phyloP scores from a whole-genome alignment of 2,888 invertebrate genomes.

The Drosophila cracens region DNA sequence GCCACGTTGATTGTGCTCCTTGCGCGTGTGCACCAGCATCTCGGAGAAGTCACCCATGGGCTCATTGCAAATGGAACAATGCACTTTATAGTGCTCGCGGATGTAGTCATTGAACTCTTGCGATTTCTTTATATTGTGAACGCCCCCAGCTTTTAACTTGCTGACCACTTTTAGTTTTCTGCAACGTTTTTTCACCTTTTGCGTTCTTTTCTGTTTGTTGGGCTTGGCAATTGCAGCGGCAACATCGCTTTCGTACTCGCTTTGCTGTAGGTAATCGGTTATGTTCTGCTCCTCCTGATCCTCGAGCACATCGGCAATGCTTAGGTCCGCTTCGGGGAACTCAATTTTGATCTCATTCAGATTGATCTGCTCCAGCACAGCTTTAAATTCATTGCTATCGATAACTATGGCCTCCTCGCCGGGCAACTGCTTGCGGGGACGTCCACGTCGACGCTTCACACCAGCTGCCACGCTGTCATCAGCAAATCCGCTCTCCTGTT shows the following conservation, averaged over 20 bases:
- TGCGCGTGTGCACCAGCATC: conserved; percentile 70
- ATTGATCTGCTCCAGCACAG: conserved; percentile 64
- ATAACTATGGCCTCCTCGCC: conserved; percentile 29
- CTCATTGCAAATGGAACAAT: conserved; percentile 76
- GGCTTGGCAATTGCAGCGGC: not conserved
- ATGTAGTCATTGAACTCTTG: conserved; percentile 78
- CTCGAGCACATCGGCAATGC: conserved; percentile 64
- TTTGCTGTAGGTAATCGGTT: conserved; percentile 33
- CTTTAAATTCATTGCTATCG: conserved; percentile 47
- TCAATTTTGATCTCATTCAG: conserved; percentile 69
- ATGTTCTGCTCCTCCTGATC: conserved; percentile 60
- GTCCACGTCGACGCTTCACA: conserved; percentile 71
- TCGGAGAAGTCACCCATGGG: conserved; percentile 71
- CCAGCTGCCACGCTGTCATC: conserved; percentile 56
- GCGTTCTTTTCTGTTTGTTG: conserved; percentile 13
- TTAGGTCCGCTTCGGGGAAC: conserved; percentile 62
- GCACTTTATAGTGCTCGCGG: conserved; percentile 77
- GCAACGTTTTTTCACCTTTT: conserved; percentile 25
- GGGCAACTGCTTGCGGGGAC: conserved; percentile 47
- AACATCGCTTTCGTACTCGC: conserved; percentile 26
- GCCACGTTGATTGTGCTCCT: conserved; percentile 76
- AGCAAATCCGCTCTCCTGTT: conserved; percentile 25
- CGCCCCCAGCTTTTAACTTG: conserved; percentile 13
- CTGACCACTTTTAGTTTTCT: conserved; percentile 22
- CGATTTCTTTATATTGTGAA: conserved; percentile 55